Percentiles rank a stretch among this genome's conserved stretches.
Evolutionary conservation across 2,797 vertebrate species (phyloP).

Genomic region (Aulostomus chinensis): DNA sequence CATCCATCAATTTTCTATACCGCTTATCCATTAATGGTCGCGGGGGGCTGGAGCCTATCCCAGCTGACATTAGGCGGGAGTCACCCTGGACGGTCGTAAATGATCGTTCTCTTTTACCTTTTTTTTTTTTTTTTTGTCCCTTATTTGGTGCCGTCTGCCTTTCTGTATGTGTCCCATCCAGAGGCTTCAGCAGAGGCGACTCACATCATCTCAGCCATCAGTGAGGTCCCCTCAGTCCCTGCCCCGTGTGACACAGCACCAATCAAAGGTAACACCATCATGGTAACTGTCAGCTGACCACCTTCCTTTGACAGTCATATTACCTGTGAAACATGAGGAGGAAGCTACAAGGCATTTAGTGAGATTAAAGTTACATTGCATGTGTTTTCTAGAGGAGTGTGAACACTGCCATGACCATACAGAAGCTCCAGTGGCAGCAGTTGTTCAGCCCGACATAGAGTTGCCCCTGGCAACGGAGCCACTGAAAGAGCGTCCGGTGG

Average conservation of each 20-base stretch:
- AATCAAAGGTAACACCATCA: constrained; percentile 64
- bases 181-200: constrained; percentile 86
- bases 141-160: too few species aligned
- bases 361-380: too few species aligned
- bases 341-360: too few species aligned
- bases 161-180: constrained; percentile 53
- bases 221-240: constrained; percentile 87
- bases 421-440: neutral
- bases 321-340: neutral
- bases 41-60: too few species aligned
- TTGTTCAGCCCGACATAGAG: neutral
- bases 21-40: too few species aligned
- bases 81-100: too few species aligned
- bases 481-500: constrained; percentile 85
- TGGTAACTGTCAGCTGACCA: neutral
- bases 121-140: too few species aligned
- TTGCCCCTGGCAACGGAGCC: constrained; percentile 7
- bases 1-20: too few species aligned
- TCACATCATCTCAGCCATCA: constrained; percentile 92
- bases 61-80: too few species aligned
- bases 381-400: constrained; percentile 51
- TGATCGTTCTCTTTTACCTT: too few species aligned
- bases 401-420: constrained; percentile 61
- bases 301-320: neutral
- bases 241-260: constrained; percentile 84